Base-by-base conservation (phyloP, 35 echinoderm and acorn worm genomes). In the Lytechinus variegatus region DNA sequence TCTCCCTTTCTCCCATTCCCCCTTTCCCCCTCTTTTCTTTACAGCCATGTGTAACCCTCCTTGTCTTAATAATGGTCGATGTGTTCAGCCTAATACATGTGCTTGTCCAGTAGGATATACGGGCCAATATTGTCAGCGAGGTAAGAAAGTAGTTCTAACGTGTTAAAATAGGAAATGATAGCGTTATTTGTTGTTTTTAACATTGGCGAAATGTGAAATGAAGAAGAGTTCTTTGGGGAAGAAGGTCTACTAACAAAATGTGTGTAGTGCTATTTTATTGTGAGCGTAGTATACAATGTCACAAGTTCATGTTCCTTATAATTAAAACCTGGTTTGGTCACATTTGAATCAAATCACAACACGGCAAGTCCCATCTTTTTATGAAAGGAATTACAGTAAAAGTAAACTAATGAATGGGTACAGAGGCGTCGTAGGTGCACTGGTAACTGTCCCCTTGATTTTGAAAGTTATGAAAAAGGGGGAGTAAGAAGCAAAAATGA, bases 1-100 rank as follows among this genome's bases (percentile, higher is more conserved):
- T 79, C 21, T 79, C 19, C n/a, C 61, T 71, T 19, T 71, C 61
- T 71, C 12, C 1, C 61, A 11, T 57, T 72, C 19, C n/a, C 66
- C 24, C 57, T 10, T n/a, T 79, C 0, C 94, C 88, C 14, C 87
- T 21, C 12, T 19, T 89, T 52, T 87, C 9, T 54, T 10, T 90
- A 13, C 94, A 97, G 96, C 96, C 53, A 4, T 94, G 2, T 97
- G 96, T 66, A 92, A 60, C 87, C 96, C 96, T 52, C 60, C 95
- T 9, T 97, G 96, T 61, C 21, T 54, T 1, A 97, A 97, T 61
- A 96, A 95, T 94, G 96, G 96, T 9, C 95, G 95, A 56, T 97
- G 96, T 94, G 61, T 97, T 53, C 61, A 91, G 56, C 96, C 96
- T 28, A 94, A 97, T 60, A 54, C 58, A 10, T 97, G 96, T 89